Base-by-base conservation (phyloP, 2,113 vertebrate genomes). In the Holacanthus passer region DNA sequence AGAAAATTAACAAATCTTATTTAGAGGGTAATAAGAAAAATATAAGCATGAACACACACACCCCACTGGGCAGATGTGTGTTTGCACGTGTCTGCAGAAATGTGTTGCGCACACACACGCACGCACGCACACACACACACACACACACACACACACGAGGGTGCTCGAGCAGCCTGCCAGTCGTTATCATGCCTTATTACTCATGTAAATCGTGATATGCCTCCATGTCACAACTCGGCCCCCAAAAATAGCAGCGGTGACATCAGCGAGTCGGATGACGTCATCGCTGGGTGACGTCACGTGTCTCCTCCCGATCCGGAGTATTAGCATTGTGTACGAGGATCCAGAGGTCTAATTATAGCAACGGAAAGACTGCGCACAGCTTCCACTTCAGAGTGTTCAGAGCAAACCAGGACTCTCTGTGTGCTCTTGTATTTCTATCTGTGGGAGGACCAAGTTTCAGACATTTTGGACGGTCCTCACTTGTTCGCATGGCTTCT, bases 211-310 rank as follows among this genome's bases (percentile, higher is more conserved):
- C 75, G 72, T 87, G 88, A 87, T 85, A 81, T 85, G 85, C 88
- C 89, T 88, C 82, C 82, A 63, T 87, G 90, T 88, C 87, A 85
- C 82, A 77, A 77, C 52, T 70, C 0, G 7, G 24, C 45, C 20
- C n/a, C 87, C 86, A 43, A 76, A 92, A 88, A 92, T 91, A 92
- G 70, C 80, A 6, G 70, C 72, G 2, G 67, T 89, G 90, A 91
- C 91, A 66, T 92, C 88, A 79, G 74, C 45, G 22, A 22, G 63
- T 43, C 4, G 9, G 66, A 64, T 87, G 88, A 91, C 52, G 45
- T 92, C 89, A 88, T 78, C 53, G 2, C 24, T 20, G 22, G 47
- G 41, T 84, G 89, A 90, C 82, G 64, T 88, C 80, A 75, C 50
- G 41, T 55, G 75, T 87, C 84, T 86, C 65, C 73, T 87, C 72